phyloP scores from a whole-genome alignment of 2,113 vertebrate genomes.

The Nothocercus julius region DNA sequence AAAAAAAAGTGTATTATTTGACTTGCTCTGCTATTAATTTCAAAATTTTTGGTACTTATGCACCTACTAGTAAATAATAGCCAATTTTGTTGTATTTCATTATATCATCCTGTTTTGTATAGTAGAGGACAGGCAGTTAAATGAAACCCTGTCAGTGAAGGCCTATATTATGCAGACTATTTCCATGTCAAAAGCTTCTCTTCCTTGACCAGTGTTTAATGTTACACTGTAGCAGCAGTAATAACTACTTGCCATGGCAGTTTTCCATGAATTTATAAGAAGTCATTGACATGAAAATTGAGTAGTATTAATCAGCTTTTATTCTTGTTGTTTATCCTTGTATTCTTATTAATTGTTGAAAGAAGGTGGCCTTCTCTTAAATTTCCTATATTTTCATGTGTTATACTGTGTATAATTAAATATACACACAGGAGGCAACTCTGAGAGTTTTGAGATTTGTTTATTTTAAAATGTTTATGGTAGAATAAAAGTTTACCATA shows the following conservation, averaged over 20 bases:
- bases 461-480: constrained; percentile 41
- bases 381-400: constrained; percentile 24
- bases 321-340: no score
- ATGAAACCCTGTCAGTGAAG: neutral
- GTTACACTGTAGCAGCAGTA: neutral
- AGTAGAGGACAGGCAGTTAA: neutral
- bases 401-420: constrained; percentile 28
- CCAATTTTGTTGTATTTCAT: neutral
- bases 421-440: neutral
- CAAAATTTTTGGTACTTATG: neutral
- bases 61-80: neutral
- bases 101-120: neutral
- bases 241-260: neutral
- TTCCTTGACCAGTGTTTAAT: constrained; percentile 23
- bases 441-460: neutral
- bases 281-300: constrained; percentile 14
- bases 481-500: constrained; percentile 34
- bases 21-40: neutral
- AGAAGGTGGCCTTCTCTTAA: neutral
- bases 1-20: neutral
- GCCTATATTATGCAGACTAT: neutral
- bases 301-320: constrained; percentile 3
- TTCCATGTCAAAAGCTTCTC: neutral
- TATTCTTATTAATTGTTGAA: constrained; percentile 17
- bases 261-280: neutral